Base-by-base conservation (phyloP, 2,888 invertebrate species). In the Lysandra bellargus region DNA sequence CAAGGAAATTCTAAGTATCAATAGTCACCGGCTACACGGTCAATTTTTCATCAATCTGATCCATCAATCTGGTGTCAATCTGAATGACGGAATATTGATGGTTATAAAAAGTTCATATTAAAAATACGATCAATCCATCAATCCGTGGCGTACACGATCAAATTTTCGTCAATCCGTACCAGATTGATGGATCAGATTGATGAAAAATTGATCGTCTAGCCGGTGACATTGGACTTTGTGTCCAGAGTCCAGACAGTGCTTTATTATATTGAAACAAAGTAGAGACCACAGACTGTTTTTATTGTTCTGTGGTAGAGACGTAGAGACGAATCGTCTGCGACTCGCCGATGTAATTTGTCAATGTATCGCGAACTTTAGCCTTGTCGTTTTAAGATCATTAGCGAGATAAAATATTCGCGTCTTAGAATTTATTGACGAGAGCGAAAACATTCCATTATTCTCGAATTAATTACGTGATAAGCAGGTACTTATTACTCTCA, bases 261-360 rank as follows among this genome's bases (percentile, higher is more conserved):
- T 30, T 64, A 64, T 64, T 64, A 64, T 64, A 64, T 33, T 64
- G 64, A 64, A 64, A 64, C 64, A 64, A 64, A 64, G n/a, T n/a
- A n/a, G n/a, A n/a, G n/a, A n/a, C n/a, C n/a, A n/a, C n/a, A n/a
- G n/a, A n/a, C n/a, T n/a, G n/a, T n/a, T n/a, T n/a, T n/a, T n/a
- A n/a, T n/a, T n/a, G n/a, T n/a, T n/a, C n/a, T 23, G 23, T 23
- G 23, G 64, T 64, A 61, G 60, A 40, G 0, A 40, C 40, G 49
- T 53, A 53, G 17, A 33, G 69, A 37, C 33, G 33, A 33, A 37
- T 3, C 64, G 30, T 30, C 69, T 5, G 69, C 69, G 33, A 69
- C 69, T 69, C 33, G 14, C 37, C 17, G 69, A 69, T 30, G 64
- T 14, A 30, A 64, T 23, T 30, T n/a, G 23, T 61, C 64, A 69